phyloP scores from a whole-genome alignment of 2,797 vertebrate species.

The Cynopterus sphinx region DNA sequence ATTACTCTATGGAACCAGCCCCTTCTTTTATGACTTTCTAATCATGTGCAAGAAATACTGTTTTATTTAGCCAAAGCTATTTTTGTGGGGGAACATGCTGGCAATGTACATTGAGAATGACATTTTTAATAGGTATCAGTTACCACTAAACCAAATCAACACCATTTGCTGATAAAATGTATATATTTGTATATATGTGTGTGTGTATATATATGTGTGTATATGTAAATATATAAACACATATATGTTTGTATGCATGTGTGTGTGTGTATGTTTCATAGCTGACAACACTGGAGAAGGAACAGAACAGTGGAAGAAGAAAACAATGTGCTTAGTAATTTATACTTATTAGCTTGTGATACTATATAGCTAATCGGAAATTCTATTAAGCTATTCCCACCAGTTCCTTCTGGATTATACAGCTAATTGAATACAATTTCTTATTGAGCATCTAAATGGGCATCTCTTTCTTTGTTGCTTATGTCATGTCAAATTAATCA shows the following conservation, averaged over 20 bases:
- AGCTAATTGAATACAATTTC: conserved; percentile 14
- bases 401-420: background rate
- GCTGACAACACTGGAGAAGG: background rate
- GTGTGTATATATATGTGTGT: no score
- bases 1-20: no score
- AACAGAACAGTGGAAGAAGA: background rate
- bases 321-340: background rate
- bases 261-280: background rate
- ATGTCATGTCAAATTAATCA: background rate
- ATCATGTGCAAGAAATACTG: conserved; percentile 1
- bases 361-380: background rate
- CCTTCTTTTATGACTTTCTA: conserved; percentile 21
- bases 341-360: background rate
- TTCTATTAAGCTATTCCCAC: background rate
- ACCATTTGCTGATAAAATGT: background rate
- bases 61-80: background rate
- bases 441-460: background rate
- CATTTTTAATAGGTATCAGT: conserved; percentile 13
- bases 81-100: background rate
- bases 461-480: background rate
- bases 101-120: background rate
- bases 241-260: no score
- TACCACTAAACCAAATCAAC: background rate
- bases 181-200: background rate
- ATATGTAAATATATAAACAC: no score